These are phyloP conservation scores for Hepsetus odoe DNA, from an alignment of 2,113 vertebrate genomes.

Conservation along the genomic window DNA sequence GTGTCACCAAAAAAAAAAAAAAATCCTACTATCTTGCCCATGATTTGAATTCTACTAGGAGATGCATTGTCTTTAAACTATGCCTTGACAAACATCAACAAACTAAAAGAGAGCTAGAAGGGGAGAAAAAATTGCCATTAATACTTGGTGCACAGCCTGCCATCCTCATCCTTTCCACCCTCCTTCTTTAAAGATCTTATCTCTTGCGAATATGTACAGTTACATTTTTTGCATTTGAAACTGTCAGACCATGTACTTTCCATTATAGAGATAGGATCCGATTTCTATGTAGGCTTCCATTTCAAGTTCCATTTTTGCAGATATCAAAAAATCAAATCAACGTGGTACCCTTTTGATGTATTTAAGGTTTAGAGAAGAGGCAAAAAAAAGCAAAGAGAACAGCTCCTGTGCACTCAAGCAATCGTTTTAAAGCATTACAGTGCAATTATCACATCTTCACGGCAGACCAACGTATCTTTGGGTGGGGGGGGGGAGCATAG, in stretches of 20 bases:
- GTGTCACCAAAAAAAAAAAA: constrained; percentile 70
- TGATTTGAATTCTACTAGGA: constrained; percentile 71
- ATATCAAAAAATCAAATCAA: constrained; percentile 93
- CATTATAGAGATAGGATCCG: constrained; percentile 94
- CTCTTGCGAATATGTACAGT: constrained; percentile 76
- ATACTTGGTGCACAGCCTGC: constrained; percentile 72
- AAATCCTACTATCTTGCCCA: constrained; percentile 64
- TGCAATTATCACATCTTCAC: constrained; percentile 59
- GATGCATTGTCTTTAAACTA: constrained; percentile 66
- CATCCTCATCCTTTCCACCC: constrained; percentile 59
- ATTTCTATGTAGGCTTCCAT: constrained; percentile 85
- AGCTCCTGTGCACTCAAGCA: constrained; percentile 80
- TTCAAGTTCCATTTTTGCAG: constrained; percentile 90
- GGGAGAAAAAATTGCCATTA: constrained; percentile 76
- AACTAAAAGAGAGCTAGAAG: constrained; percentile 16
- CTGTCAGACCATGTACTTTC: constrained; percentile 90
- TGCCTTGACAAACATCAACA: constrained; percentile 69
- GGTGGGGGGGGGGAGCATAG: background rate
- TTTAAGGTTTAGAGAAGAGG: constrained; percentile 77
- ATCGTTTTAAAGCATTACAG: constrained; percentile 84
- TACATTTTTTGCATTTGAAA: constrained; percentile 83
- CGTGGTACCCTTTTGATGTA: constrained; percentile 88
- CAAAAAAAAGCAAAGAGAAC: background rate
- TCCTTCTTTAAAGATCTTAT: constrained; percentile 76
- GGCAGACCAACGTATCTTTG: constrained; percentile 37